Percentiles rank a stretch among this genome's conserved stretches.
Conservation (phyloP, 1,140 invertebrate genomes). For the Neodiprion fabricii region DNA sequence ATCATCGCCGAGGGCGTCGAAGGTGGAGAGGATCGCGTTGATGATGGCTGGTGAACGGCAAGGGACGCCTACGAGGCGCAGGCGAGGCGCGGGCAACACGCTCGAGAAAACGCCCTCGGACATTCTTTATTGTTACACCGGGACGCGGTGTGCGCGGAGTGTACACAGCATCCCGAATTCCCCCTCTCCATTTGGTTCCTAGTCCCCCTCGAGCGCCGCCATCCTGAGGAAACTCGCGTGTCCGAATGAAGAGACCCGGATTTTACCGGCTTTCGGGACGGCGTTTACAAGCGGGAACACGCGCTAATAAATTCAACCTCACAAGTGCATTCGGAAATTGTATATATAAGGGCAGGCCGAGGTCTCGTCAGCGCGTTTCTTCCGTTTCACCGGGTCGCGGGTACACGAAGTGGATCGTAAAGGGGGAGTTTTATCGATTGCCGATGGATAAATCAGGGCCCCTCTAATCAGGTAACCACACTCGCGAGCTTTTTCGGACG, state of each 20-base stretch:
- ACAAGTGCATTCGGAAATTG: background rate
- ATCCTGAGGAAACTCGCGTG: background rate
- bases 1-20: background rate
- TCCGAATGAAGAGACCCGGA: background rate
- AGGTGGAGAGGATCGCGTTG: background rate
- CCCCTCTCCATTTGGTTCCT: background rate
- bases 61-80: background rate
- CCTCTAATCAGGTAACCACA: background rate
- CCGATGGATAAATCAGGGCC: conserved; percentile 4
- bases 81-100: conserved; percentile 1
- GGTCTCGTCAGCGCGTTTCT: no score
- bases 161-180: background rate
- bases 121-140: background rate
- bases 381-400: no score
- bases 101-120: conserved; percentile 6
- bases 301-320: background rate
- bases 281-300: background rate
- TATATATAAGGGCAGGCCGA: no score
- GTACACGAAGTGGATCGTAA: no score
- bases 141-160: background rate
- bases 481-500: background rate
- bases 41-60: background rate
- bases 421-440: no score
- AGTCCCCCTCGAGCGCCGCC: background rate
- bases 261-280: background rate